phyloP scores from a whole-genome alignment of 1,140 invertebrate species.

The Conus ventricosus region DNA sequence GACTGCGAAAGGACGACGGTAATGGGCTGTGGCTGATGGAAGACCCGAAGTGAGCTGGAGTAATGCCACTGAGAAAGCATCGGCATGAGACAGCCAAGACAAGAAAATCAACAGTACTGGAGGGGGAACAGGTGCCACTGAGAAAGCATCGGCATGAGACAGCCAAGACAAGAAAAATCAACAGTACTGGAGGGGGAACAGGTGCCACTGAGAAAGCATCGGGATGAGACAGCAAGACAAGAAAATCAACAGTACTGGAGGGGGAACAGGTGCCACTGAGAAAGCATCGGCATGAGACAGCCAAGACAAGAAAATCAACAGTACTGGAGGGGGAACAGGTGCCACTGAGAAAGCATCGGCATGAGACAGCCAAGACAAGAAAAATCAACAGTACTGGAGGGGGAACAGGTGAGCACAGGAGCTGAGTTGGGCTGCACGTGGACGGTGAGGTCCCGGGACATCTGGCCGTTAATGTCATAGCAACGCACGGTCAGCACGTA shows the following conservation, averaged over 20 bases:
- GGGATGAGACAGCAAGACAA: background rate
- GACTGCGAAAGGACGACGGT: no score
- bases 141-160: background rate
- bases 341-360: no score
- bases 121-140: background rate
- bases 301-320: no score
- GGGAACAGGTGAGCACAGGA: background rate
- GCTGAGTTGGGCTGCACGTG: background rate
- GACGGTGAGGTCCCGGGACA: background rate
- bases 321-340: no score
- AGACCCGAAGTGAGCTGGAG: no score
- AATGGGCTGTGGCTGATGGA: no score
- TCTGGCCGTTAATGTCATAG: constrained; percentile 19
- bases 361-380: background rate
- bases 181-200: no score
- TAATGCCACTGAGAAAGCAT: no score
- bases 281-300: background rate
- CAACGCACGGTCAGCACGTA: constrained; percentile 18
- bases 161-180: no score
- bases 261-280: no score
- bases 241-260: no score
- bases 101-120: background rate
- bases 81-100: background rate
- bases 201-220: no score
- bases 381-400: background rate